phyloP scores from a whole-genome alignment of 2,113 vertebrate species.

The Synchiropus splendidus region DNA sequence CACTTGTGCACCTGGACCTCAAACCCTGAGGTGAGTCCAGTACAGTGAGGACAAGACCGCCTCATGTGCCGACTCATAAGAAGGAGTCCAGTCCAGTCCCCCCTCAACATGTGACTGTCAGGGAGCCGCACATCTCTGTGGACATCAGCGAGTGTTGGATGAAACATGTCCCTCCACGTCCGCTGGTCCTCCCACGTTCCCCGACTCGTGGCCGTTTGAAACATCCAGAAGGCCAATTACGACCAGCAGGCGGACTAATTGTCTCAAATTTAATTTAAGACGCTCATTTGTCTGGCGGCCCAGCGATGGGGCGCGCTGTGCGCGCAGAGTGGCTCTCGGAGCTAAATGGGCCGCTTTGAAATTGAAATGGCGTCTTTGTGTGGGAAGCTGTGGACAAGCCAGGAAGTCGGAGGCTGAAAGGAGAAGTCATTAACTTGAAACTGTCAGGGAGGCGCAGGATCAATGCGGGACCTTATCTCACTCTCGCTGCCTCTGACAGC shows the following conservation, averaged over 20 bases:
- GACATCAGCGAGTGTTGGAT: constrained; percentile 22
- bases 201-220: constrained; percentile 26
- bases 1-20: too few relatives aligned
- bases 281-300: constrained; percentile 31
- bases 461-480: too few relatives aligned
- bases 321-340: constrained; percentile 17
- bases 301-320: constrained; percentile 18
- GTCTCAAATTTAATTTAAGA: constrained; percentile 46
- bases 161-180: constrained; percentile 39
- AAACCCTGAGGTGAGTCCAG: too few relatives aligned
- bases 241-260: constrained; percentile 38
- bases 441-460: too few relatives aligned
- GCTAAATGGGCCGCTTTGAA: constrained; percentile 38
- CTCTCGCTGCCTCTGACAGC: too few relatives aligned
- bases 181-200: constrained; percentile 21
- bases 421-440: constrained; percentile 8
- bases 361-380: constrained; percentile 38
- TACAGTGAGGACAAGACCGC: too few relatives aligned
- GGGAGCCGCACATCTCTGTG: too few relatives aligned
- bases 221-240: constrained; percentile 46
- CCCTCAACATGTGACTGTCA: too few relatives aligned
- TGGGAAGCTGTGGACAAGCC: constrained; percentile 10
- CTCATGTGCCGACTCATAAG: too few relatives aligned
- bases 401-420: constrained; percentile 17
- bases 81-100: too few relatives aligned